Evolutionary conservation across 2,797 vertebrate species (phyloP).

Genomic region (Brotogeris chrysoptera): DNA sequence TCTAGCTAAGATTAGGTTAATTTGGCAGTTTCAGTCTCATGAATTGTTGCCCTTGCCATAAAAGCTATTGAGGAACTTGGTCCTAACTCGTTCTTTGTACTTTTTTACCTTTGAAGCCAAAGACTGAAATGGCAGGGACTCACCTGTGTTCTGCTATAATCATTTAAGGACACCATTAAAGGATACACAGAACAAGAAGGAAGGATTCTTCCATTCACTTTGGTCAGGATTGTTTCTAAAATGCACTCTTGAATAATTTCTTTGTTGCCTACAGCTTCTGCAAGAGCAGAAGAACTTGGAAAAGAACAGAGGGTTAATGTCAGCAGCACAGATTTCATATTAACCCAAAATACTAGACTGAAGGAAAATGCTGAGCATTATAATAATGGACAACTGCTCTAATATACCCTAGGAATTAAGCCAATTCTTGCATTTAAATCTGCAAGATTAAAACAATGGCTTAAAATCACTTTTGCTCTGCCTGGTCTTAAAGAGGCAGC

Average conservation of each 20-base stretch:
- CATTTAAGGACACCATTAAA: not conserved
- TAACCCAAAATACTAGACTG: not conserved
- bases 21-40: not conserved
- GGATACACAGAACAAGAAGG: fast-evolving
- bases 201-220: not conserved
- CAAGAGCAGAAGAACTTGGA: not conserved
- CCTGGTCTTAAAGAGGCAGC: not conserved
- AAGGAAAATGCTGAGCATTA: not conserved
- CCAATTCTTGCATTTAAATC: not conserved
- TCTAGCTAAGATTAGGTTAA: not conserved
- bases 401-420: not conserved
- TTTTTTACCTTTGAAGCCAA: not conserved
- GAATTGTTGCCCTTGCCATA: not conserved
- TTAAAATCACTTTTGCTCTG: not conserved
- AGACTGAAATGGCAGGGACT: not conserved
- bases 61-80: not conserved
- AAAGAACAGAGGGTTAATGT: not conserved
- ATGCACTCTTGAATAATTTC: not conserved
- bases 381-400: not conserved
- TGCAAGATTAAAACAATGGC: not conserved
- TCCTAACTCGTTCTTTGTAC: not conserved
- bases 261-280: not conserved
- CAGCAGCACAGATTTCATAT: not conserved
- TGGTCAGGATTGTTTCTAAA: fast-evolving
- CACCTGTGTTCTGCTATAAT: not conserved